Conservation (phyloP, 1,140 invertebrate genomes). For the Drosophila nannoptera region DNA sequence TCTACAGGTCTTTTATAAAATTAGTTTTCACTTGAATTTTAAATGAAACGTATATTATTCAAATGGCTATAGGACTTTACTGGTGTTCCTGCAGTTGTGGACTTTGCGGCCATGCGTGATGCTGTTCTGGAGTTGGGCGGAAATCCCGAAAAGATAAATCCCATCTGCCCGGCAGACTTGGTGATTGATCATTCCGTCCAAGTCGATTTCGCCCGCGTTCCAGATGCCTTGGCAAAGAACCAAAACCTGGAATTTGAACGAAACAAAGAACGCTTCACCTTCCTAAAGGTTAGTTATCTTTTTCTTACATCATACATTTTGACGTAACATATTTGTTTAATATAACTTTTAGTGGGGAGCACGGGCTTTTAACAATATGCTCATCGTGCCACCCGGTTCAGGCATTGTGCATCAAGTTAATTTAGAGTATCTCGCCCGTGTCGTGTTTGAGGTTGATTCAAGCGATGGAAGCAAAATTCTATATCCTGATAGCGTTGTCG, state of each 20-base stretch:
- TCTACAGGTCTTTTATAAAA: slow-evolving; percentile 85
- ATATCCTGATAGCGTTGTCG: slow-evolving; percentile 98
- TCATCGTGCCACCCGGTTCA: slow-evolving; percentile 98
- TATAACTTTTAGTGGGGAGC: slow-evolving; percentile 91
- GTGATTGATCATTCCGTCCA: slow-evolving; percentile 99
- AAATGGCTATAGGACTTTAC: slow-evolving; percentile 87
- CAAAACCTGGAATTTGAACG: slow-evolving; percentile 97
- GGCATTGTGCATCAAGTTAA: slow-evolving; percentile 99
- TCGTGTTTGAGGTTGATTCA: slow-evolving; percentile 90
- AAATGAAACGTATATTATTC: not conserved
- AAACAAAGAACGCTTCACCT: slow-evolving; percentile 97
- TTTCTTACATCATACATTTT: not conserved
- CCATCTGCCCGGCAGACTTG: slow-evolving; percentile 97
- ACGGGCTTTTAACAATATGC: slow-evolving; percentile 96
- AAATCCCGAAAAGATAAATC: slow-evolving; percentile 96
- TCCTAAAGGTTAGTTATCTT: slow-evolving; percentile 84
- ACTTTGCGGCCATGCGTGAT: slow-evolving; percentile 99
- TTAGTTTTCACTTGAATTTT: not conserved
- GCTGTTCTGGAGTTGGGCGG: slow-evolving; percentile 92
- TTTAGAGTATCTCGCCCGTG: slow-evolving; percentile 95
- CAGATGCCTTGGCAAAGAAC: slow-evolving; percentile 94
- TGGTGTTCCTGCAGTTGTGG: slow-evolving; percentile 98
- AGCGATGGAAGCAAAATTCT: slow-evolving; percentile 80
- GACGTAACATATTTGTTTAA: too few relatives aligned
- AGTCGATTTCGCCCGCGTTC: slow-evolving; percentile 94